Percentiles rank a stretch among this genome's conserved stretches.
Conservation (phyloP, 2,888 invertebrate species). For the Apodemia duryi region DNA sequence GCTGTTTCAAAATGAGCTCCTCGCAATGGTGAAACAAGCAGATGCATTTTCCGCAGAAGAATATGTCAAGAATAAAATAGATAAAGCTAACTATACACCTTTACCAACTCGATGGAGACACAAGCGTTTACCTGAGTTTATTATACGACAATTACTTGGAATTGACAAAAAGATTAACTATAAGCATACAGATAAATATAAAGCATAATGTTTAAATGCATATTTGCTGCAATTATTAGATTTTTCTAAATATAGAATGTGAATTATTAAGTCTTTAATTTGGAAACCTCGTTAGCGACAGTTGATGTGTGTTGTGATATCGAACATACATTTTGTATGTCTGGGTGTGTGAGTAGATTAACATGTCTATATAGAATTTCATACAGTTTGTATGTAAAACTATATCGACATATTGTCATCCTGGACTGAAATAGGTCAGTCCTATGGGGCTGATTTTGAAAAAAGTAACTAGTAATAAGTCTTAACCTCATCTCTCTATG, state of each 20-base stretch:
- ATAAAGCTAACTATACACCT: constrained; percentile 80
- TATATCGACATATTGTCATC: too few relatives aligned
- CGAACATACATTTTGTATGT: too few relatives aligned
- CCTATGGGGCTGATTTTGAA: too few relatives aligned
- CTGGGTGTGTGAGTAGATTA: too few relatives aligned
- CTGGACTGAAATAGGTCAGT: too few relatives aligned
- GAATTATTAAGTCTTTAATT: constrained; percentile 5
- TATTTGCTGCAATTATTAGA: constrained; percentile 1
- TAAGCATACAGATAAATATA: constrained; percentile 67
- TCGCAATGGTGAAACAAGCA: constrained; percentile 84
- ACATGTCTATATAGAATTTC: too few relatives aligned
- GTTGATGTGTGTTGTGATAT: too few relatives aligned
- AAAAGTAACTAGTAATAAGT: too few relatives aligned
- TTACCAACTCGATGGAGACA: constrained; percentile 80
- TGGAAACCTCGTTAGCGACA: too few relatives aligned
- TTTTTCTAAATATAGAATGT: not conserved
- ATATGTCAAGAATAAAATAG: constrained; percentile 83
- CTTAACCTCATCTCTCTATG: too few relatives aligned
- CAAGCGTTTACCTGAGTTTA: constrained; percentile 82
- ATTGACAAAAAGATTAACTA: constrained; percentile 76
- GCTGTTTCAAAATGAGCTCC: too few relatives aligned
- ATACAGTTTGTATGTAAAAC: too few relatives aligned
- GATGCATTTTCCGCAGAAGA: constrained; percentile 87
- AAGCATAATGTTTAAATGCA: constrained; percentile 44
- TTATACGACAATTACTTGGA: constrained; percentile 83